A percentile compares a stretch with the other conserved stretches of the same genome.
phyloP scores from a whole-genome alignment of 1,140 invertebrate species.

The Drosophila sucinea region DNA sequence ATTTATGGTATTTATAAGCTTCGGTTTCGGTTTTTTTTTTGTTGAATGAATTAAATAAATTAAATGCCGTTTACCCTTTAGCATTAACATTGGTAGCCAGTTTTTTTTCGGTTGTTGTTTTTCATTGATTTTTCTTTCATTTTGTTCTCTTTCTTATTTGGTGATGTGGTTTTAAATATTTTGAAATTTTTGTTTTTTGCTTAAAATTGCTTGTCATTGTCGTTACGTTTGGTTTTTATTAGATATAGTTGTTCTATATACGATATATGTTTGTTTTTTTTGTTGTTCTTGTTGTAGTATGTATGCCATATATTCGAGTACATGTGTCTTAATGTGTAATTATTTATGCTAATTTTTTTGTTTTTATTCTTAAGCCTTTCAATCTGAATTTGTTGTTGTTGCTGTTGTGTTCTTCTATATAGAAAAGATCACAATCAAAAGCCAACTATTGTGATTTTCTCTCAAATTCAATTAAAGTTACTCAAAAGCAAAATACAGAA shows the following conservation, averaged over 20 bases:
- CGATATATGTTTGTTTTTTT: slow-evolving; percentile 38
- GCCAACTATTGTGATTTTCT: neutral
- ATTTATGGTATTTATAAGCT: slow-evolving; percentile 71
- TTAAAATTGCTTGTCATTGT: slow-evolving; percentile 79
- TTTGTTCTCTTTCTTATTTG: slow-evolving; percentile 36
- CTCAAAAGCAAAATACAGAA: neutral
- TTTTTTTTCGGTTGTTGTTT: slow-evolving; percentile 49
- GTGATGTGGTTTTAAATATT: slow-evolving; percentile 59
- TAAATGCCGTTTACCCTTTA: slow-evolving; percentile 81
- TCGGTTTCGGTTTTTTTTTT: slow-evolving; percentile 26
- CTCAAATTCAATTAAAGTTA: neutral
- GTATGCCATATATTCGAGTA: slow-evolving; percentile 39
- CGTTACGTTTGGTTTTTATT: slow-evolving; percentile 50
- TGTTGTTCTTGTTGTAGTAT: slow-evolving; percentile 14
- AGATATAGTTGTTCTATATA: slow-evolving; percentile 67
- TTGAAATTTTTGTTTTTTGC: slow-evolving; percentile 71
- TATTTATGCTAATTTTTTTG: slow-evolving; percentile 50
- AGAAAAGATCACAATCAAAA: neutral
- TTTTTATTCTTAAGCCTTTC: slow-evolving; percentile 52
- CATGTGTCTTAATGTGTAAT: slow-evolving; percentile 51
- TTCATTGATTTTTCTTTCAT: slow-evolving; percentile 41
- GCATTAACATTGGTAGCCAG: slow-evolving; percentile 69
- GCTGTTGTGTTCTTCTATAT: neutral
- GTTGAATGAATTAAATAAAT: slow-evolving; percentile 49
- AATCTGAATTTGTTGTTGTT: slow-evolving; percentile 39